Evolutionary conservation across 2,888 invertebrate genomes (phyloP).

Genomic region (Baccha elongata): DNA sequence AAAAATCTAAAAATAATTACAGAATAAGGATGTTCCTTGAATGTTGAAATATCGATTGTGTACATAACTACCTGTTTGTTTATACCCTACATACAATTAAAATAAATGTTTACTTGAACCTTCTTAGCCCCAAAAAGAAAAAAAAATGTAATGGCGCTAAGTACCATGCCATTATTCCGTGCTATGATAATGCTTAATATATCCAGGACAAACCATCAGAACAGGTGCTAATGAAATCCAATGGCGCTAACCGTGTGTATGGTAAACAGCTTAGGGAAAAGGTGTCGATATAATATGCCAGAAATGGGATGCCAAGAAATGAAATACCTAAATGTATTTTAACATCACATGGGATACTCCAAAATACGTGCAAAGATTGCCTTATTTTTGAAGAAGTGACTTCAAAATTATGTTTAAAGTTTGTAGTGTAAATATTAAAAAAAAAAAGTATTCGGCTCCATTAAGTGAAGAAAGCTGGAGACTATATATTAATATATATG

Average conservation of each 20-base stretch:
- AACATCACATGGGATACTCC: slow-evolving; percentile 29
- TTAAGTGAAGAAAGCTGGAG: too few species aligned
- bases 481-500: too few species aligned
- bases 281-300: slow-evolving; percentile 63
- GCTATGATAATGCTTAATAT: slow-evolving; percentile 53
- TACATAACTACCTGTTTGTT: slow-evolving; percentile 61
- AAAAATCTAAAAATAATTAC: slow-evolving; percentile 15
- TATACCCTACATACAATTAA: slow-evolving; percentile 47
- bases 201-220: slow-evolving; percentile 47
- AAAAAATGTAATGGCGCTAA: slow-evolving; percentile 61
- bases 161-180: slow-evolving; percentile 58
- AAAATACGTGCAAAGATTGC: slow-evolving; percentile 50
- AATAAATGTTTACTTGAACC: slow-evolving; percentile 47
- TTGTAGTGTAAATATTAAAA: too few species aligned
- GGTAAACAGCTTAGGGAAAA: slow-evolving; percentile 62
- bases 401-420: slow-evolving; percentile 18
- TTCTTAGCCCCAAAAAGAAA: slow-evolving; percentile 31
- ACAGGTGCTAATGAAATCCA: slow-evolving; percentile 69
- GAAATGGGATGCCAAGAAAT: slow-evolving; percentile 65
- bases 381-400: slow-evolving; percentile 29
- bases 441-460: too few species aligned
- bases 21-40: slow-evolving; percentile 42
- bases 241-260: slow-evolving; percentile 46
- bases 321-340: slow-evolving; percentile 64
- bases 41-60: slow-evolving; percentile 56